Evolutionary conservation across 2,797 vertebrate genomes (phyloP).

Genomic region (Melanotaenia pygmaea): DNA sequence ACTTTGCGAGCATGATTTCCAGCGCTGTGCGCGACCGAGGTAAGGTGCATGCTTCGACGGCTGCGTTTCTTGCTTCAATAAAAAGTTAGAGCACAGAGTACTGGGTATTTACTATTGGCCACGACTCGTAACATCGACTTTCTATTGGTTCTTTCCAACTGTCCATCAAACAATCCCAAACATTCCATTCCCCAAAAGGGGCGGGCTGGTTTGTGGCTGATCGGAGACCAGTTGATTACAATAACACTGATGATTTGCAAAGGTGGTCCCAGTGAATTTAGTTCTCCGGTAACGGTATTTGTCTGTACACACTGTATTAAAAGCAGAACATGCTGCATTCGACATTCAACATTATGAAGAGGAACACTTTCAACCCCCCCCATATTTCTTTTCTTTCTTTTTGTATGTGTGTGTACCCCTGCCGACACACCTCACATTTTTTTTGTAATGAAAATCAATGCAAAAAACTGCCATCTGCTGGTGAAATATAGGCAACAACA

Average conservation of each 20-base stretch:
- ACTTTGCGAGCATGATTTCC: conserved; percentile 75
- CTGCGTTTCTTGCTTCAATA: conserved; percentile 28
- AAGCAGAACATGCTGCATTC: not conserved
- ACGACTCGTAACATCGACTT: conserved; percentile 15
- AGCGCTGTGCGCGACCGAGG: conserved; percentile 21
- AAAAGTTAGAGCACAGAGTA: conserved; percentile 46
- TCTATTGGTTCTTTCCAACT: conserved; percentile 63
- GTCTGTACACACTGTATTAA: not conserved
- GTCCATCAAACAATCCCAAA: conserved; percentile 63
- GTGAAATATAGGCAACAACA: conserved; percentile 38
- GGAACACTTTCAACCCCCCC: not conserved
- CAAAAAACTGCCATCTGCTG: conserved; percentile 60
- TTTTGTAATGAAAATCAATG: not conserved
- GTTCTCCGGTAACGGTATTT: not conserved
- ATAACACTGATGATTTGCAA: not conserved
- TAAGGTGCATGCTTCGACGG: conserved; percentile 54
- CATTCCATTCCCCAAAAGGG: conserved; percentile 67
- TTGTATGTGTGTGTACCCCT: not conserved
- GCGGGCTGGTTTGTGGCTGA: conserved; percentile 26
- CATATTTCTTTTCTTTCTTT: not conserved
- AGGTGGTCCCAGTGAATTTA: not conserved
- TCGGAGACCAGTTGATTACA: conserved; percentile 31
- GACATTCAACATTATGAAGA: not conserved
- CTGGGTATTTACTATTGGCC: conserved; percentile 67
- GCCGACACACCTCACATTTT: not conserved